phyloP scores from a whole-genome alignment of 2,888 invertebrate genomes.

The Amphipoea oculea region DNA sequence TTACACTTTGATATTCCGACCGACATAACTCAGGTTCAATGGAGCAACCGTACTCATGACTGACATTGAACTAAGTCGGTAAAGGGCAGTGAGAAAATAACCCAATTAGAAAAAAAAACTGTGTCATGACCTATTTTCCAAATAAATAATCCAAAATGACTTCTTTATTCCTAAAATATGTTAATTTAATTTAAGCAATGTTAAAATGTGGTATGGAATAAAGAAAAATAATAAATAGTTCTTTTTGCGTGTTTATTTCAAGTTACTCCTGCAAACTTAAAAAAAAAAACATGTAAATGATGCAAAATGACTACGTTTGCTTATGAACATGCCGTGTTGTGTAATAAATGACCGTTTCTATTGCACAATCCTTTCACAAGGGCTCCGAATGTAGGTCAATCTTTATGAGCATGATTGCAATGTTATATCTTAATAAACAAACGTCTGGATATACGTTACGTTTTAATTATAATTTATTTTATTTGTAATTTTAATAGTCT shows the following conservation, averaged over 20 bases:
- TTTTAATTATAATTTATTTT: constrained; percentile 9
- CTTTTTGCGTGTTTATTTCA: constrained; percentile 70
- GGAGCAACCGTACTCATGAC: constrained; percentile 92
- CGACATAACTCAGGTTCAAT: constrained; percentile 93
- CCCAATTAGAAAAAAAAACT: constrained; percentile 83
- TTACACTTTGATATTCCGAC: constrained; percentile 95
- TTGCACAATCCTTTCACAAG: constrained; percentile 91
- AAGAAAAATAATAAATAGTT: constrained; percentile 68
- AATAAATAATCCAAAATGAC: constrained; percentile 53
- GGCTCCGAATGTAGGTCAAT: constrained; percentile 90
- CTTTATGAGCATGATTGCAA: constrained; percentile 85
- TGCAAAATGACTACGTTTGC: constrained; percentile 87
- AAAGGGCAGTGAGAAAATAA: constrained; percentile 89
- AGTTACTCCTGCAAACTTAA: constrained; percentile 68
- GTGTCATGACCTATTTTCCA: constrained; percentile 84
- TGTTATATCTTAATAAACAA: constrained; percentile 69
- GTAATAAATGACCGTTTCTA: constrained; percentile 91
- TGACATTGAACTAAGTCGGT: constrained; percentile 91
- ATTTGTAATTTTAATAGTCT: constrained; percentile 3
- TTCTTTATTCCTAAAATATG: constrained; percentile 30
- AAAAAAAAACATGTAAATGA: constrained; percentile 82
- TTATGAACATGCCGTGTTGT: constrained; percentile 88
- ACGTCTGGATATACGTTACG: background rate
- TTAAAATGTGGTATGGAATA: constrained; percentile 11
- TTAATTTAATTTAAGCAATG: constrained; percentile 28